Percentiles rank a stretch among this genome's conserved stretches.
phyloP scores from a whole-genome alignment of 2,888 invertebrate species.

The Macropis europaea region DNA sequence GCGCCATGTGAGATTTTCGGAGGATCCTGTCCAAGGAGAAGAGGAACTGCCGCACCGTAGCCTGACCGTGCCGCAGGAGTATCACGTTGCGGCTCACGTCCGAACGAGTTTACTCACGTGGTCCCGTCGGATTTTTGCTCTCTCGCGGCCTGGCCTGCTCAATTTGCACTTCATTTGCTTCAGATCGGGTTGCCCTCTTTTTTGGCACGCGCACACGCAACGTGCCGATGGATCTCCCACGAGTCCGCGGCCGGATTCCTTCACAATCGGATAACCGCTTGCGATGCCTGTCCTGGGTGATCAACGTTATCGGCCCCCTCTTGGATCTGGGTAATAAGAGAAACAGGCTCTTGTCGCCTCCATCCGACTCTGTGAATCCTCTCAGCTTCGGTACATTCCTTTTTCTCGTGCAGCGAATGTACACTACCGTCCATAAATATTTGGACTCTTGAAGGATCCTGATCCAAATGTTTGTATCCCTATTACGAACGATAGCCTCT shows the following conservation, averaged over 20 bases:
- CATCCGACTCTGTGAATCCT: slow-evolving; percentile 7
- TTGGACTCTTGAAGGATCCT: too few species aligned
- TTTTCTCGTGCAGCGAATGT: too few species aligned
- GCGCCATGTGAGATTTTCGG: neutral
- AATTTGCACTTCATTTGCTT: slow-evolving; percentile 78
- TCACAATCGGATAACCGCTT: slow-evolving; percentile 51
- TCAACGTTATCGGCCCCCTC: slow-evolving; percentile 31
- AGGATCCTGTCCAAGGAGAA: neutral
- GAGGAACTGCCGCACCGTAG: slow-evolving; percentile 42
- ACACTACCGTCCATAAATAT: too few species aligned
- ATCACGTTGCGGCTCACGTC: slow-evolving; percentile 77
- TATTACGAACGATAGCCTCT: too few species aligned
- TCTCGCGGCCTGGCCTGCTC: slow-evolving; percentile 68
- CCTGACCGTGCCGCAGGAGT: slow-evolving; percentile 70
- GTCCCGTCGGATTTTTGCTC: slow-evolving; percentile 58
- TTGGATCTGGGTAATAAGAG: slow-evolving; percentile 24
- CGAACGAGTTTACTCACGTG: slow-evolving; percentile 66
- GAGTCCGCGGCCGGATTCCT: slow-evolving; percentile 39
- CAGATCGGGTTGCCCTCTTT: slow-evolving; percentile 75
- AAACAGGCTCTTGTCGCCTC: slow-evolving; percentile 7
- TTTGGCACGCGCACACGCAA: slow-evolving; percentile 70
- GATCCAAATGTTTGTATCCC: too few species aligned
- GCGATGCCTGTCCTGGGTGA: slow-evolving; percentile 47
- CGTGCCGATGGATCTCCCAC: slow-evolving; percentile 31
- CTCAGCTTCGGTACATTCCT: too few species aligned